Conservation (phyloP, 2,113 vertebrate genomes). For the Hassar affinis region DNA sequence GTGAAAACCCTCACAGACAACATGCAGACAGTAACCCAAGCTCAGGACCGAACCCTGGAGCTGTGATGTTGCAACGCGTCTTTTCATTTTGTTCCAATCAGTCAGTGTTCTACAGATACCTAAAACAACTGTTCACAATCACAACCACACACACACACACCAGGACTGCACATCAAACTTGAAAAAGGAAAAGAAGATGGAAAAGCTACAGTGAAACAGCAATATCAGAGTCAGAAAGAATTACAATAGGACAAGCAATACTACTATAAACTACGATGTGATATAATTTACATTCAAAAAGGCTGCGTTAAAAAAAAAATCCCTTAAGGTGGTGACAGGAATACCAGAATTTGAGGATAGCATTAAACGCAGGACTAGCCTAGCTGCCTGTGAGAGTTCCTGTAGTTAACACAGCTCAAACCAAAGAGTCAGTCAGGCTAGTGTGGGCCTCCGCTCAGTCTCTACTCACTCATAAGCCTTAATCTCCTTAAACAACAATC, state of each 20-base stretch:
- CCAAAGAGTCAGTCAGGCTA: slow-evolving; percentile 21
- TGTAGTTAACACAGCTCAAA: background rate
- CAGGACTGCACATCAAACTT: background rate
- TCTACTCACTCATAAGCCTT: slow-evolving; percentile 28
- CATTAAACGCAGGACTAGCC: background rate
- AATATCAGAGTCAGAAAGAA: background rate
- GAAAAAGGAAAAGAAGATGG: too few relatives aligned
- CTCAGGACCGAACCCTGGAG: background rate
- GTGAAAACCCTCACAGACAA: background rate
- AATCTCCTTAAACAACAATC: slow-evolving; percentile 54
- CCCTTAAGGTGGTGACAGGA: background rate
- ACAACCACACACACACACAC: background rate
- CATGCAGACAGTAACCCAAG: background rate
- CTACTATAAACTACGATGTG: background rate
- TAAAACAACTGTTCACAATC: background rate
- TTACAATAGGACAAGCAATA: background rate
- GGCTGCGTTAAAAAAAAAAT: background rate
- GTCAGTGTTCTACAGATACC: background rate
- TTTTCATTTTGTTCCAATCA: background rate
- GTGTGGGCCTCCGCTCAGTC: slow-evolving; percentile 29
- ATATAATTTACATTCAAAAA: background rate
- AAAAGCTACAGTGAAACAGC: background rate
- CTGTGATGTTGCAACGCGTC: background rate
- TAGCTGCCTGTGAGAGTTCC: background rate
- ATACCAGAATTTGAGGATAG: background rate